These are phyloP conservation scores for Reticulitermes speratus DNA, from an alignment of 1,140 invertebrate genomes.

Conservation along the genomic window DNA sequence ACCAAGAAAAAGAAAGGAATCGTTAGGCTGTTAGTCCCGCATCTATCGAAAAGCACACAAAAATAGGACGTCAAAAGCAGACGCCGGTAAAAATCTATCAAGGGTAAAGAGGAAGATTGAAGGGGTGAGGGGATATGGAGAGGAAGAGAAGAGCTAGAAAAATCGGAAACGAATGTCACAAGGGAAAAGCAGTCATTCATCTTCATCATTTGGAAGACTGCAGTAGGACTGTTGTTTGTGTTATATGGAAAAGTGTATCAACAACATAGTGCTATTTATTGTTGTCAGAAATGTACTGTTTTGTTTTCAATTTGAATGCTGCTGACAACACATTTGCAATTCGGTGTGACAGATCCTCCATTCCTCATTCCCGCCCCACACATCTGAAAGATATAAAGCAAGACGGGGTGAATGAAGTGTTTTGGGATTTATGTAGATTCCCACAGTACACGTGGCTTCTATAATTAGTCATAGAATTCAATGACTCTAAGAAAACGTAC, in stretches of 20 bases:
- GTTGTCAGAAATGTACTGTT: background rate
- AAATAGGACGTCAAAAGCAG: background rate
- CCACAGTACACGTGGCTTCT: too few species aligned
- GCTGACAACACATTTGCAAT: too few species aligned
- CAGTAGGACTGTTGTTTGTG: background rate
- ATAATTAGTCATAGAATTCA: too few species aligned
- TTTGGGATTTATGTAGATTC: too few species aligned
- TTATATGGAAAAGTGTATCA: background rate
- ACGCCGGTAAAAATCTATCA: background rate
- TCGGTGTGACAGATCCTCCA: too few species aligned
- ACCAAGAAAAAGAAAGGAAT: too few species aligned
- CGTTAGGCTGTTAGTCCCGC: too few species aligned
- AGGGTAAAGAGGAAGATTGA: background rate
- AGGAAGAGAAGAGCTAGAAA: background rate
- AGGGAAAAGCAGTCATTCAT: constrained; percentile 28
- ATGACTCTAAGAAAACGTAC: too few species aligned
- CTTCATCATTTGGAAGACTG: background rate
- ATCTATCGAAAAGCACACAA: background rate
- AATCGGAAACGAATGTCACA: constrained; percentile 17
- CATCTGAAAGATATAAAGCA: too few species aligned
- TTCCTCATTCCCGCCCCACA: too few species aligned
- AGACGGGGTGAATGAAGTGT: too few species aligned
- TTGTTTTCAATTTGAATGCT: too few species aligned
- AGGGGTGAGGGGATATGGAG: background rate
- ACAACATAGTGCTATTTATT: background rate